Conservation (phyloP, 1,140 invertebrate genomes). For the Drosophila sp. region DNA sequence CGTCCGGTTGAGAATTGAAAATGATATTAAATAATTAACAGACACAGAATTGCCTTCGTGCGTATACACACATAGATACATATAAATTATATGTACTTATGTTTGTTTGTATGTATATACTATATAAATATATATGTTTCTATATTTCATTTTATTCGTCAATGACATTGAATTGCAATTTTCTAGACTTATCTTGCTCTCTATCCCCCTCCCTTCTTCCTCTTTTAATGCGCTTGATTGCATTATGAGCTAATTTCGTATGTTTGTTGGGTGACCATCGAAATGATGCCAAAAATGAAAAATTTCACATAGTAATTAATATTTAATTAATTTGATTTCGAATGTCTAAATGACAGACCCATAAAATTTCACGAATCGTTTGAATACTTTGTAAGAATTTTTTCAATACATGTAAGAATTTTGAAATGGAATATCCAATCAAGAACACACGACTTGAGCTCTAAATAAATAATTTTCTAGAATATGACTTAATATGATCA, state of each 20-base stretch:
- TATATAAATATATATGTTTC: constrained; percentile 18
- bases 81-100: constrained; percentile 12
- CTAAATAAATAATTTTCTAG: too few species aligned
- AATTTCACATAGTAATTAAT: constrained; percentile 61
- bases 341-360: constrained; percentile 50
- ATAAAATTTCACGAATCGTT: constrained; percentile 42
- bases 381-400: constrained; percentile 42
- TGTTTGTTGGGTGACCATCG: constrained; percentile 46
- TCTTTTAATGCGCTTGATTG: constrained; percentile 31
- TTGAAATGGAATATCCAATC: constrained; percentile 11
- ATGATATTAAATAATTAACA: constrained; percentile 81
- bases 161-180: constrained; percentile 80
- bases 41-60: constrained; percentile 41
- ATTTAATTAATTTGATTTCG: constrained; percentile 66
- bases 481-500: too few species aligned
- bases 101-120: neutral
- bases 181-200: constrained; percentile 16
- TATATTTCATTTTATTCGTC: constrained; percentile 48
- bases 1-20: constrained; percentile 69
- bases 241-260: constrained; percentile 16
- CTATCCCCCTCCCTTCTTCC: neutral
- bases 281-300: constrained; percentile 56
- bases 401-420: constrained; percentile 17
- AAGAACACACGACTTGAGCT: too few species aligned
- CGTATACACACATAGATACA: constrained; percentile 12